Evolutionary conservation across 2,888 invertebrate species (phyloP), one percentile per base, ranked within the genome.

Genomic region (Zygaena filipendulae): DNA sequence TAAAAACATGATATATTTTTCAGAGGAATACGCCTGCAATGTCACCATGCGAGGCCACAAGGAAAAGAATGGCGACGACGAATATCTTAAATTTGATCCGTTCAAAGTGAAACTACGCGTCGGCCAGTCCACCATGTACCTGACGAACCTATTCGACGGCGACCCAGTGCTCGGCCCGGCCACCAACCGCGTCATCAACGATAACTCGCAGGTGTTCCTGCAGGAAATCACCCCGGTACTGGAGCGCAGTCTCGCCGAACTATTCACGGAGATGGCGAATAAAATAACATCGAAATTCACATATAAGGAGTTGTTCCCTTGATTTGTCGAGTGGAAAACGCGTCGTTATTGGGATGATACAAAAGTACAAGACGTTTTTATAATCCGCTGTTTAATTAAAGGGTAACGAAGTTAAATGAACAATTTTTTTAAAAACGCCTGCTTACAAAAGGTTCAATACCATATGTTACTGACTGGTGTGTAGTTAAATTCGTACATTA

Each of bases 181-280:
- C 5, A 85, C 86, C 25, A 87, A 87, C 63, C 74, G 85, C 36
- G 82, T 87, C 25, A 74, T 89, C 33, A 87, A 85, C 44, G 84
- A 87, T 21, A 88, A 88, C 56, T 84, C 85, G 4, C 83, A 83
- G 35, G 62, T 87, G 1, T 84, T 89, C 45, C 49, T 88, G n/a
- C 81, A 84, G 36, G 87, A 88, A 62, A 82, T 89, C 40, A 82
- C 79, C 37, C 88, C 88, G 4, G 84, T 83, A 11, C 51, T 88
- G 47, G 87, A 88, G 47, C 61, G 75, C 22, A 80, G 86, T 9
- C 70, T 88, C 22, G 81, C 84, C 2, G 83, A 85, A 24, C 82
- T 87, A 32, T 86, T 89, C 44, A 86, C 87, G 1, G 83, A 84
- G 37, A 85, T 87, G 49, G 85, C 88, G 1, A 88, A 88, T 47